phyloP scores from a whole-genome alignment of 2,888 invertebrate genomes.

The Sisyra terminalis region DNA sequence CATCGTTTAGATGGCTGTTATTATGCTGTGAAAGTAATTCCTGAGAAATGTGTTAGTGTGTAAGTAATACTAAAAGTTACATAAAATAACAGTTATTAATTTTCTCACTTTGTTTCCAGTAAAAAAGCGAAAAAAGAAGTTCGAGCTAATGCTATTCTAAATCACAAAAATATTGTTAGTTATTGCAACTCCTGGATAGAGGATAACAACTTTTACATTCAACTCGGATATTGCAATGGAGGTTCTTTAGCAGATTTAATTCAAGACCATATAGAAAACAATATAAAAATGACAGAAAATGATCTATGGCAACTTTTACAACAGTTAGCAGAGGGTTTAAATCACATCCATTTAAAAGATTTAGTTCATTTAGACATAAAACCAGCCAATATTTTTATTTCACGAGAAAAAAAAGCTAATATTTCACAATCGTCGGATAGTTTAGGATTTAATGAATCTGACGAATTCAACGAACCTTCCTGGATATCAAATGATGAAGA shows the following conservation, averaged over 20 bases:
- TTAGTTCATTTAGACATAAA: slow-evolving; percentile 90
- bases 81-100: no score
- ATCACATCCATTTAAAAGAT: slow-evolving; percentile 77
- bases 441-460: slow-evolving; percentile 58
- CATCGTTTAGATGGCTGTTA: slow-evolving; percentile 83
- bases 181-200: slow-evolving; percentile 95
- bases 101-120: no score
- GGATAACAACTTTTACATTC: slow-evolving; percentile 86
- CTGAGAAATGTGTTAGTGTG: slow-evolving; percentile 26
- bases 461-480: slow-evolving; percentile 39
- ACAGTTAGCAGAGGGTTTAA: slow-evolving; percentile 70
- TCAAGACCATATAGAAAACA: slow-evolving; percentile 13
- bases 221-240: slow-evolving; percentile 92
- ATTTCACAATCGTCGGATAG: slow-evolving; percentile 32
- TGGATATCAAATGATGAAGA: slow-evolving; percentile 37
- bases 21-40: slow-evolving; percentile 79
- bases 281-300: slow-evolving; percentile 39
- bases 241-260: slow-evolving; percentile 24
- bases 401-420: slow-evolving; percentile 40
- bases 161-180: slow-evolving; percentile 80
- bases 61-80: no score
- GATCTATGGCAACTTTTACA: slow-evolving; percentile 58
- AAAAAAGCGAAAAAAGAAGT: slow-evolving; percentile 81
- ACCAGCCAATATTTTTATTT: slow-evolving; percentile 83
- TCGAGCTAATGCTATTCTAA: slow-evolving; percentile 84